A percentile compares a stretch with the other conserved stretches of the same genome.
These are phyloP conservation scores for Mormyrops attenuatus DNA, from an alignment of 2,797 vertebrate species.

Conservation along the genomic window DNA sequence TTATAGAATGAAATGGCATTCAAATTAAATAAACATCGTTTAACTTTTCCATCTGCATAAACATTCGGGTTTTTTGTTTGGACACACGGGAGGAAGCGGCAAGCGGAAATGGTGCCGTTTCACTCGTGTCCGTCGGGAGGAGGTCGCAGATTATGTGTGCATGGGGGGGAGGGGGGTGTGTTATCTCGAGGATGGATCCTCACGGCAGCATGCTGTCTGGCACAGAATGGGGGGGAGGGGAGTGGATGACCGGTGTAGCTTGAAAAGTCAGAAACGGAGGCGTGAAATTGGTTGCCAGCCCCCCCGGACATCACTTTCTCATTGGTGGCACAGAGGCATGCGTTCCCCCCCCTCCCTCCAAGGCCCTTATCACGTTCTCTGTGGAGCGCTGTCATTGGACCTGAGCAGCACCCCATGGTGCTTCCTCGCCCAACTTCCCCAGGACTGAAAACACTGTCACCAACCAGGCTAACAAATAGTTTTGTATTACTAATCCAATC, in stretches of 20 bases:
- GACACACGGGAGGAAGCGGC: background rate
- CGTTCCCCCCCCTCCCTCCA: background rate
- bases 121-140: conserved; percentile 13
- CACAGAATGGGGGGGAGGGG: conserved; percentile 30
- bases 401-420: background rate
- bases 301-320: background rate
- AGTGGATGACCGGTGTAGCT: conserved; percentile 46
- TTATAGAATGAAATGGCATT: background rate
- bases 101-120: background rate
- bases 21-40: background rate
- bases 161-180: conserved; percentile 26
- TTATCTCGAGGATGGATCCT: conserved; percentile 49
- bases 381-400: background rate
- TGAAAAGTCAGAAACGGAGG: conserved; percentile 58
- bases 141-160: conserved; percentile 35
- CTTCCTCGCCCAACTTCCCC: background rate
- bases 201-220: conserved; percentile 43
- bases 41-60: conserved; percentile 18
- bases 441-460: background rate
- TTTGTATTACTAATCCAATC: background rate
- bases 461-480: background rate
- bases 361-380: background rate
- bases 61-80: conserved; percentile 14
- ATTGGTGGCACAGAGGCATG: background rate
- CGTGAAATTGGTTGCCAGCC: conserved; percentile 66